A percentile compares a stretch with the other conserved stretches of the same genome.
Conservation (phyloP, 1,140 invertebrate species). For the Drosophila biarmipes region DNA sequence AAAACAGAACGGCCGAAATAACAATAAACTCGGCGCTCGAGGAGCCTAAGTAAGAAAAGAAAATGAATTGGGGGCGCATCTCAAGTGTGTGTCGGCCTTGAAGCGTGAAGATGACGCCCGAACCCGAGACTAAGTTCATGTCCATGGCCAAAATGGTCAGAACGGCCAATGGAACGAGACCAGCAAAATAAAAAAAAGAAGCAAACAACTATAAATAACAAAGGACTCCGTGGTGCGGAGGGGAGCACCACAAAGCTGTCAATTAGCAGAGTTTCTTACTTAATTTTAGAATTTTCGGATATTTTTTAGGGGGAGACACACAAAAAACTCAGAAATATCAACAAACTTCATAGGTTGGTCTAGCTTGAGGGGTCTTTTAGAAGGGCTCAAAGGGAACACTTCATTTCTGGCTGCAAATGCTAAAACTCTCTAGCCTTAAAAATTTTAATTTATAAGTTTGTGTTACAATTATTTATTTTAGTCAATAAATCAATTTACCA, state of each 20-base stretch:
- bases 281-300: conserved; percentile 20
- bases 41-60: conserved; percentile 51
- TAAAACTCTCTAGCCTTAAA: too few species aligned
- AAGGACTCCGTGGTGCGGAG: conserved; percentile 21
- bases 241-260: conserved; percentile 40
- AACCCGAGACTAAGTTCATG: conserved; percentile 34
- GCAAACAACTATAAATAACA: conserved; percentile 46
- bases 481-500: too few species aligned
- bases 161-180: conserved; percentile 37
- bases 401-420: too few species aligned
- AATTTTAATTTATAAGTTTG: too few species aligned
- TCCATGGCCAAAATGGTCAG: conserved; percentile 32
- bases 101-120: conserved; percentile 51
- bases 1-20: conserved; percentile 60
- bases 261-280: conserved; percentile 38
- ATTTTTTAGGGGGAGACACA: not conserved
- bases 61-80: conserved; percentile 46
- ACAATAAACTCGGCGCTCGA: conserved; percentile 63
- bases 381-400: not conserved
- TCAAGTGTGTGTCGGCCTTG: conserved; percentile 59
- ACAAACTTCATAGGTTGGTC: not conserved
- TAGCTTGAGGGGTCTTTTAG: not conserved
- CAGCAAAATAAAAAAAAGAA: not conserved
- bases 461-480: too few species aligned
- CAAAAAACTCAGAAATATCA: not conserved